phyloP scores from a whole-genome alignment of 1,140 invertebrate species.

The Pinna nobilis region DNA sequence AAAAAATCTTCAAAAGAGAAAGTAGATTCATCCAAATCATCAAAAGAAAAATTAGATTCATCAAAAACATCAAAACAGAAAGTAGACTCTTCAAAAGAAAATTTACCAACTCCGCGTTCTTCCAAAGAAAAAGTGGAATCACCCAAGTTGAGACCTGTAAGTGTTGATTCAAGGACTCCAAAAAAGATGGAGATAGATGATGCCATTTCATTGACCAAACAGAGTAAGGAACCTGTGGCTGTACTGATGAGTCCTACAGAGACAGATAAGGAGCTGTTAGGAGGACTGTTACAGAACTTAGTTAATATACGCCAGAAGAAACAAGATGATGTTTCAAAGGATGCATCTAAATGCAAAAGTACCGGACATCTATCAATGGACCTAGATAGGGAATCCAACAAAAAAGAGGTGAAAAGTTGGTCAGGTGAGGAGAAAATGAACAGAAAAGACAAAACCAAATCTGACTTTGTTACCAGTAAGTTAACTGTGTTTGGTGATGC shows the following conservation, averaged over 20 bases:
- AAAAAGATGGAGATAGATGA: slow-evolving; percentile 28
- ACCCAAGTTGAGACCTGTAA: too few species aligned
- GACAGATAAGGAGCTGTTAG: slow-evolving; percentile 30
- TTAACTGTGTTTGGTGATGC: background rate
- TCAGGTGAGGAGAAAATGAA: background rate
- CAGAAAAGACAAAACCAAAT: slow-evolving; percentile 25
- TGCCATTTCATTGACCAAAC: background rate
- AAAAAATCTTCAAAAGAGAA: too few species aligned
- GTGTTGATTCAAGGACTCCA: too few species aligned
- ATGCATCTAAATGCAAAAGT: background rate
- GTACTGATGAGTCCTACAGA: slow-evolving; percentile 12
- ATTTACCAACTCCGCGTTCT: too few species aligned
- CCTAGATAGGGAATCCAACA: background rate
- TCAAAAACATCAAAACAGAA: too few species aligned
- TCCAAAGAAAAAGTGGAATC: too few species aligned
- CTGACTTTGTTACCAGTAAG: slow-evolving; percentile 5
- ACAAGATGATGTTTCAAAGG: background rate
- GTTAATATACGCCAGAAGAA: slow-evolving; percentile 41
- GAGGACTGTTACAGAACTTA: slow-evolving; percentile 46
- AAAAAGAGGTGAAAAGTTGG: slow-evolving; percentile 13
- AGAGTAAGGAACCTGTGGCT: background rate
- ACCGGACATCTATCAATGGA: background rate
- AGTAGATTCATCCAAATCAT: too few species aligned
- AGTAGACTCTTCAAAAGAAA: too few species aligned
- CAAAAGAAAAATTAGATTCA: too few species aligned